phyloP scores from a whole-genome alignment of 1,140 invertebrate genomes.

The Nephila pilipes region DNA sequence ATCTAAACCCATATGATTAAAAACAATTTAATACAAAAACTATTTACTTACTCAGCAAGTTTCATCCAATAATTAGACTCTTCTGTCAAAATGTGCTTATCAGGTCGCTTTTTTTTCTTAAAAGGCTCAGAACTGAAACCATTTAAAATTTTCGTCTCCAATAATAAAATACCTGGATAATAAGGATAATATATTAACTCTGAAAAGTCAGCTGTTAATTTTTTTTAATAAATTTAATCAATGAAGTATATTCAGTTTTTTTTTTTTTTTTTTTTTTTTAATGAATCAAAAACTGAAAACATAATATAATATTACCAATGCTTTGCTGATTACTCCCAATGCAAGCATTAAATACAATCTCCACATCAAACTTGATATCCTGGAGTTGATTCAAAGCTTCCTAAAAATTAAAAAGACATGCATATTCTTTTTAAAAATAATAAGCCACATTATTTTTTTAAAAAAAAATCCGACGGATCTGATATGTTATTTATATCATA shows the following conservation, averaged over 20 bases:
- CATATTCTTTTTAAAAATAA: no score
- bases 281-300: background rate
- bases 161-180: slow-evolving; percentile 71
- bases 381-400: slow-evolving; percentile 62
- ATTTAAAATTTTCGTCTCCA: slow-evolving; percentile 59
- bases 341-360: slow-evolving; percentile 63
- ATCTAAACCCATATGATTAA: background rate
- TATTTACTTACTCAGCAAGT: slow-evolving; percentile 73
- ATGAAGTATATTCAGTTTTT: no score
- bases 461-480: no score
- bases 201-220: no score
- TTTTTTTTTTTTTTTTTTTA: no score
- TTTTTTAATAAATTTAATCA: no score
- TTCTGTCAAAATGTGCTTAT: background rate
- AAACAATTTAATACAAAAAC: background rate
- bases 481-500: no score
- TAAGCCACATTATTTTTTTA: no score
- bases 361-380: slow-evolving; percentile 36
- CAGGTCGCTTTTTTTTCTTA: slow-evolving; percentile 31
- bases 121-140: slow-evolving; percentile 41
- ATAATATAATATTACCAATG: slow-evolving; percentile 29
- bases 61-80: slow-evolving; percentile 74
- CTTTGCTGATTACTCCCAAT: slow-evolving; percentile 72
- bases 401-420: no score
- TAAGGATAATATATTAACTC: no score